Evolutionary conservation across 53 echinoderm and acorn worm species (phyloP), one percentile per base, ranked within the genome.

Genomic region (Arbacia lixula): DNA sequence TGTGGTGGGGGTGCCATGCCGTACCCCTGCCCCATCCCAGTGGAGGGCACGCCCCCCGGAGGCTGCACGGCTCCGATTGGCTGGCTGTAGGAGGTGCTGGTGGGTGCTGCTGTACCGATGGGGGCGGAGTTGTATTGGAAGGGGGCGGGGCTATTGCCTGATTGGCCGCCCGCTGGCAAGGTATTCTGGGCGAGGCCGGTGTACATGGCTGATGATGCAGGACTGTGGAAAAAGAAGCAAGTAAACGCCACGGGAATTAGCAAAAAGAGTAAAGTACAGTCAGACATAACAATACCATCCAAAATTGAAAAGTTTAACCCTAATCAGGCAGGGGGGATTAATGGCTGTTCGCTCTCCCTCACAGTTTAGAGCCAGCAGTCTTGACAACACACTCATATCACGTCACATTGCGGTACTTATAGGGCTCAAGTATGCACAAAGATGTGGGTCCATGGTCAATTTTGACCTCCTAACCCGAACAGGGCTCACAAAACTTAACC

Each of bases 71-170:
- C 46, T 43, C 42, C 28, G 43, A 43, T 28, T 6, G 53, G 74
- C 52, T 81, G 82, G 82, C 82, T 81, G 82, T 81, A 81, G 31
- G 62, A 63, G 42, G 82, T 81, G 64, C 27, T 63, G 62, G 82
- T 81, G 42, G 82, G 82, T 8, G 82, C 82, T n/a, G 63, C 82
- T n/a, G 82, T 81, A 12, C 82, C 82, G 1, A 81, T 49, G 33
- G 82, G 82, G 31, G 49, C 82, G 3, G 82, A 81, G 82, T 81
- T 81, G 82, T 81, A 81, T 10, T 81, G 82, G 49, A 46, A 46
- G 82, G 62, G 63, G 64, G 82, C 49, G 64, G 82, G 30, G 63
- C 49, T 30, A 12, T 40, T 40, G 63, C 37, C 58, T 36, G 77
- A 14, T 30, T 77, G 77, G 28, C 60, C 58, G 38, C 63, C 50